A percentile compares a stretch with the other conserved stretches of the same genome.
These are phyloP conservation scores for Lynx canadensis DNA, from an alignment of 2,113 vertebrate species.

Conservation along the genomic window DNA sequence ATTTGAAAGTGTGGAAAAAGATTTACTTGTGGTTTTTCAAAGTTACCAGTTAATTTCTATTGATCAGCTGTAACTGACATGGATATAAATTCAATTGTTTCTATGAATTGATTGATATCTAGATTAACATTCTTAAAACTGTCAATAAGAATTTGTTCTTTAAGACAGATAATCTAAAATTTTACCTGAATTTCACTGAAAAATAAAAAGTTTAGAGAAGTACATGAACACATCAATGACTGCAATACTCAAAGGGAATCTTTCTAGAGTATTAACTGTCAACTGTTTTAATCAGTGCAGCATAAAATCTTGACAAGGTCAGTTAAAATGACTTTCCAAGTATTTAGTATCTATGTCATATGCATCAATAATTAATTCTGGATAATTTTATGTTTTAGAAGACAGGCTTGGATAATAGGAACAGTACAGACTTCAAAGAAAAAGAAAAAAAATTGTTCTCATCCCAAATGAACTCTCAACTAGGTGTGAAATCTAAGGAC, in stretches of 20 bases:
- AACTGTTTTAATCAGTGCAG: neutral
- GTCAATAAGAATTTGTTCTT: neutral
- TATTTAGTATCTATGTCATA: constrained; percentile 2
- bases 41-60: neutral
- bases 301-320: constrained; percentile 25
- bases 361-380: neutral
- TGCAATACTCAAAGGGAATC: neutral
- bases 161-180: neutral
- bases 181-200: neutral
- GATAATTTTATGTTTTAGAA: neutral
- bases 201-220: neutral
- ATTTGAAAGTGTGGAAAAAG: neutral
- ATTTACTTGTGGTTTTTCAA: neutral
- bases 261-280: constrained; percentile 31
- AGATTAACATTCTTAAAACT: neutral
- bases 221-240: neutral
- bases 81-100: neutral
- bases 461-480: neutral
- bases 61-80: neutral
- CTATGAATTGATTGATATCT: neutral
- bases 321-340: constrained; percentile 21
- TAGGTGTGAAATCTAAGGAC: neutral
- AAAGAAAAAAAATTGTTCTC: neutral
- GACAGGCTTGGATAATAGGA: neutral
- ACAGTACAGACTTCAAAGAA: neutral